Base-by-base conservation (phyloP, 1,140 invertebrate genomes). In the Oncopodura yosiiana region DNA sequence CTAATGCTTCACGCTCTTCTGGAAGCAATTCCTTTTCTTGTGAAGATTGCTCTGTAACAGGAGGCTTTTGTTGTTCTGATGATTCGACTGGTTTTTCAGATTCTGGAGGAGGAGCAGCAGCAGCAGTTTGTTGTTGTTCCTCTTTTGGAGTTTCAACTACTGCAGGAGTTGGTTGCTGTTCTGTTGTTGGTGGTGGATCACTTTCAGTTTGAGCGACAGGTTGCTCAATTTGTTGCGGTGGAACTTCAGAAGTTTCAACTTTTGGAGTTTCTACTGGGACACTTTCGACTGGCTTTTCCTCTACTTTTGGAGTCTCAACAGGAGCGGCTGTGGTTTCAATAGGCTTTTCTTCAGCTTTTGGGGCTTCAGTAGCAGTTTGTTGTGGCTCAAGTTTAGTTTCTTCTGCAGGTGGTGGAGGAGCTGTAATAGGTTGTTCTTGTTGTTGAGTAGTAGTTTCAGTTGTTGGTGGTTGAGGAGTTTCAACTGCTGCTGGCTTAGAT, bases 21-120 rank as follows among this genome's bases (percentile, higher is more conserved):
- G 19, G 8, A 8, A 21, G 23, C 5, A 5, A 19, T 44, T 6
- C 6, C 19, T 8, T 16, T 19, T n/a, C n/a, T 18, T 21, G 42
- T 44, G 8, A 44, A 12, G 6, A 44, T 21, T 18, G 42, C 19
- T 24, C 26, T 24, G 16, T 44, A 18, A 9, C 21, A 18, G 8
- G 42, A 8, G 9, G 26, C 23, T 23, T 26, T 18, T 9, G 18
- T 18, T 4, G 6, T 24, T 24, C 9, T 16, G n/a, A n/a, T 30
- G 29, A 44, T 24, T 36, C 48, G 9, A 66, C 6, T 66, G 58
- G 30, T 56, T 38, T 14, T 32, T 48, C 44, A 69, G 66, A 3
- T 63, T 58, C 58, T 66, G 70, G 8, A n/a, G 69, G 61, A 30
- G 63, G 56, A 42, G 50, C 61, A 46, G 69, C 65, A 36, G 67